Evolutionary conservation across 2,797 vertebrate genomes (phyloP).

Genomic region (Peromyscus aztecus): DNA sequence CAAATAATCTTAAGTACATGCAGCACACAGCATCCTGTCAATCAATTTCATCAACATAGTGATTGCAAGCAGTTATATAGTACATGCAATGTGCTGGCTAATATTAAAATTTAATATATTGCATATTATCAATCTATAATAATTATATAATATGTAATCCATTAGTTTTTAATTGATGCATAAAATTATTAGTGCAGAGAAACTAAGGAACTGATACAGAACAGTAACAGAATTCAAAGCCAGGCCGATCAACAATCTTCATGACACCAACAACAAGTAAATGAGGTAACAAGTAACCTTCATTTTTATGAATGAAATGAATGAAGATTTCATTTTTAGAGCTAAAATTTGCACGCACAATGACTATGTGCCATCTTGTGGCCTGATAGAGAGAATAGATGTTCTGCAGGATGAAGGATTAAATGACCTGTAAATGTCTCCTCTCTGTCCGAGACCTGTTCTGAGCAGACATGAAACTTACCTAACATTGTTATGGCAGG

Average conservation of each 20-base stretch:
- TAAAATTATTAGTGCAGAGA: neutral
- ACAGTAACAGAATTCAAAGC: neutral
- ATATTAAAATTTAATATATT: neutral
- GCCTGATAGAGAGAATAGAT: neutral
- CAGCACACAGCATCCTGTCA: neutral
- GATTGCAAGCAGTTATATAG: neutral
- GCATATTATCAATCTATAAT: neutral
- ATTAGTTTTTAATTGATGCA: neutral
- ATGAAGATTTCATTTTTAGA: neutral
- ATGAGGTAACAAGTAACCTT: neutral
- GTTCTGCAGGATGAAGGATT: neutral
- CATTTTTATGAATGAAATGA: neutral
- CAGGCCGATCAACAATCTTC: neutral
- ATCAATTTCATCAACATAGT: neutral
- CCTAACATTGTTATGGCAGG: neutral
- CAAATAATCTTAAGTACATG: neutral
- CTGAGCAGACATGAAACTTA: neutral
- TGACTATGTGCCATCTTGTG: neutral
- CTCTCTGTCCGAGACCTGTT: neutral
- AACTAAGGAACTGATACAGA: neutral
- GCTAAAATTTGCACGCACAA: neutral
- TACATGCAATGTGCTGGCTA: neutral
- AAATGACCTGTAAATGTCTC: neutral
- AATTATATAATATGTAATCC: neutral
- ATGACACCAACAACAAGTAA: neutral